Conservation (phyloP, 2,113 vertebrate species). For the Pontoporia blainvillei region DNA sequence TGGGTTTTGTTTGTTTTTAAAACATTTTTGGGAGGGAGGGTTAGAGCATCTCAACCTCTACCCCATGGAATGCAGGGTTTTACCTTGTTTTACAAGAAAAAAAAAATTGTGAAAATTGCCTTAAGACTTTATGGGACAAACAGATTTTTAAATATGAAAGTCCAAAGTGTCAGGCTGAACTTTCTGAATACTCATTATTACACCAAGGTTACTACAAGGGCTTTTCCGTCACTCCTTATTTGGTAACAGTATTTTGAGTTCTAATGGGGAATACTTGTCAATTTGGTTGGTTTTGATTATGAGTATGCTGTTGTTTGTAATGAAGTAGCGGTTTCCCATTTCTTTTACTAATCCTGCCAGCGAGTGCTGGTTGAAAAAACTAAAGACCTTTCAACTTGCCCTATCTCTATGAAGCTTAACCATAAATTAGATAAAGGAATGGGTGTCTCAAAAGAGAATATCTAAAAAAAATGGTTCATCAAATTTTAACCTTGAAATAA, state of each 20-base stretch:
- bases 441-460: not conserved
- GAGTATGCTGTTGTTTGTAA: not conserved
- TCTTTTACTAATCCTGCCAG: constrained; percentile 13
- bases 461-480: not conserved
- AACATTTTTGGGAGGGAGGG: accelerated
- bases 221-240: not conserved
- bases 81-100: not conserved
- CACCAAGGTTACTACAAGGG: not conserved
- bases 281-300: not conserved
- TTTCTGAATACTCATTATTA: not conserved
- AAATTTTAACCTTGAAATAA: constrained; percentile 1
- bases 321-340: not conserved
- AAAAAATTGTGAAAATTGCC: not conserved
- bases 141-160: constrained; percentile 14
- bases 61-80: not conserved
- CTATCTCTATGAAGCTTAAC: not conserved
- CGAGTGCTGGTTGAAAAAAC: not conserved
- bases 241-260: not conserved
- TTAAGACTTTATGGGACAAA: not conserved
- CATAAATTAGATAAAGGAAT: not conserved
- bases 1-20: not conserved
- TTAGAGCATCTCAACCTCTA: not conserved
- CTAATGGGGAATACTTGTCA: not conserved
- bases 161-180: not conserved
- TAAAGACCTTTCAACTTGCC: not conserved